These are phyloP conservation scores for Elgaria multicarinata DNA, from an alignment of 2,113 vertebrate genomes.

Conservation along the genomic window DNA sequence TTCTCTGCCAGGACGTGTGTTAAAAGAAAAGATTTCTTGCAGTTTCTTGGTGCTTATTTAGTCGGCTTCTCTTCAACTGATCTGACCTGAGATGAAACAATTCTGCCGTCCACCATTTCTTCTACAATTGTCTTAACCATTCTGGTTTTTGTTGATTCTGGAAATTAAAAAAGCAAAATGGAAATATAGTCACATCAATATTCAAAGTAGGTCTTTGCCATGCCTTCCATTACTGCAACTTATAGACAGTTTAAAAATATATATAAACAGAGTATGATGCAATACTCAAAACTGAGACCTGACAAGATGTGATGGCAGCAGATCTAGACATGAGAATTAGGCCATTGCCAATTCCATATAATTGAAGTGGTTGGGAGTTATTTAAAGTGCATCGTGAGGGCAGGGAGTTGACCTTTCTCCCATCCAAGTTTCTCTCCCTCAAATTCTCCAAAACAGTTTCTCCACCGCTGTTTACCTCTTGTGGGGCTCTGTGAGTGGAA, in stretches of 20 bases:
- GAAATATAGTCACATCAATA: background rate
- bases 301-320: background rate
- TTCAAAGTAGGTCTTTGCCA: background rate
- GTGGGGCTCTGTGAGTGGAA: background rate
- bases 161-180: slow-evolving; percentile 38
- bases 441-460: background rate
- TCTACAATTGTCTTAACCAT: slow-evolving; percentile 70
- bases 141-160: slow-evolving; percentile 66
- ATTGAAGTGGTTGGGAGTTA: background rate
- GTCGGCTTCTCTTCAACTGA: slow-evolving; percentile 66
- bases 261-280: background rate
- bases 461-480: background rate
- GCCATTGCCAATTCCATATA: background rate
- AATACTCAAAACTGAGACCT: background rate
- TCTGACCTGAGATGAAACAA: slow-evolving; percentile 67
- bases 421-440: background rate
- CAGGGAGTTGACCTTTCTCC: no score
- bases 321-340: background rate
- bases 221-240: background rate
- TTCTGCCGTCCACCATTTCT: slow-evolving; percentile 67
- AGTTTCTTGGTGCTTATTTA: slow-evolving; percentile 48
- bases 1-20: slow-evolving; percentile 10
- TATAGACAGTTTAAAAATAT: background rate
- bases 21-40: slow-evolving; percentile 42
- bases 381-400: background rate